Evolutionary conservation across 2,888 invertebrate genomes (phyloP).

Genomic region (Noctua janthina): DNA sequence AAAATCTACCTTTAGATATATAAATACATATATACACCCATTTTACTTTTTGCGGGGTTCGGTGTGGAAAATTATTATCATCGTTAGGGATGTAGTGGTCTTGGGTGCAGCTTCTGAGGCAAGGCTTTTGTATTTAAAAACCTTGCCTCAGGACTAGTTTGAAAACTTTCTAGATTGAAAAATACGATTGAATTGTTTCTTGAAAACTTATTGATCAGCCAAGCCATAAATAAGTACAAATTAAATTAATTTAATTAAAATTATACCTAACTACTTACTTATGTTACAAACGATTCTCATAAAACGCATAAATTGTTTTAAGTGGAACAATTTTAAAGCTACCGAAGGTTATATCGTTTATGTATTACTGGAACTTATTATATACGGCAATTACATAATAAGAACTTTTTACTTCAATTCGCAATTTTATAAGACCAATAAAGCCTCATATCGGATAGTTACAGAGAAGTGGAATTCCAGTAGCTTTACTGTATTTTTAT

Average conservation of each 20-base stretch:
- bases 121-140: background rate
- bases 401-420: slow-evolving; percentile 29
- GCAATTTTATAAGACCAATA: slow-evolving; percentile 26
- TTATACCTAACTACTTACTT: background rate
- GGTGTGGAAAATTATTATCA: background rate
- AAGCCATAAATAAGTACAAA: background rate
- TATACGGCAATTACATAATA: slow-evolving; percentile 1
- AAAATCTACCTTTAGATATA: background rate
- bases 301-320: slow-evolving; percentile 10
- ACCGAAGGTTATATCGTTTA: background rate
- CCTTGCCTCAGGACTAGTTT: too few relatives aligned
- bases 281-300: background rate
- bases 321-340: slow-evolving; percentile 5
- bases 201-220: background rate
- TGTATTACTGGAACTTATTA: slow-evolving; percentile 15
- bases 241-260: background rate
- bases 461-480: slow-evolving; percentile 5
- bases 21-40: background rate
- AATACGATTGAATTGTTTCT: background rate
- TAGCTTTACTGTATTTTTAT: slow-evolving; percentile 43
- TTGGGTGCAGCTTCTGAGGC: background rate
- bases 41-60: background rate
- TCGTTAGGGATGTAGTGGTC: background rate
- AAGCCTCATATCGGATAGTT: slow-evolving; percentile 22
- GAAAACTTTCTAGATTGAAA: background rate